Base-by-base conservation (phyloP, 2,888 invertebrate genomes). In the Platycheirus albimanus region DNA sequence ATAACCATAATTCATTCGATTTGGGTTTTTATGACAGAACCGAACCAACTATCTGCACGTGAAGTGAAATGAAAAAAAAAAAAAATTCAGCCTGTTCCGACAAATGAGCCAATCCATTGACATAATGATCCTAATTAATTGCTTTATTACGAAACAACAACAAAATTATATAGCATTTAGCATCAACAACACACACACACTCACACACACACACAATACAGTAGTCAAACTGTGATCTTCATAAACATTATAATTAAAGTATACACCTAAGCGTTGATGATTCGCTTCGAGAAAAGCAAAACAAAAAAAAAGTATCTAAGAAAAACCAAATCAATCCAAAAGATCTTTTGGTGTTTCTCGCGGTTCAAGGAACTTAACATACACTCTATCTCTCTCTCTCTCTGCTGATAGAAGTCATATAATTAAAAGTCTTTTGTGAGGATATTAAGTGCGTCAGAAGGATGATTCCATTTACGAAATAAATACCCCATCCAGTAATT, bases 41-140 rank as follows among this genome's bases (percentile, higher is more conserved):
- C 5, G 5, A 3, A 4, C 3, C 5, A 5, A 24, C 58, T 69
- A 70, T 70, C 70, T 33, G 15, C 58, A 58, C 41, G 19, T 61
- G 43, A 45, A 45, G 19, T 17, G 24, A 20, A 15, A 17, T 4
- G 10, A 13, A 38, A 56, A 38, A 28, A 43, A 28, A 33, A 63
- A 11, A 3, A 10, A 11, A 8, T n/a, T 45, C 28, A 36, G 13
- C 41, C 38, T 38, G 33, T 30, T 15, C 51, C 58, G 51, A 61
- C 45, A 54, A 63, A 76, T 69, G 52, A 76, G 61, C 47, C 45
- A 79, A 74, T 49, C 47, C 49, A 63, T 63, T 63, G 79, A 74
- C 79, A 72, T 74, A 69, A 72, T 67, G 66, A 52, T 61, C 67
- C 66, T 51, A 43, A 69, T 74, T 63, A 67, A 67, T 72, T 58